Evolutionary conservation across 1,140 invertebrate species (phyloP).

Genomic region (Cataglyphis hispanica): DNA sequence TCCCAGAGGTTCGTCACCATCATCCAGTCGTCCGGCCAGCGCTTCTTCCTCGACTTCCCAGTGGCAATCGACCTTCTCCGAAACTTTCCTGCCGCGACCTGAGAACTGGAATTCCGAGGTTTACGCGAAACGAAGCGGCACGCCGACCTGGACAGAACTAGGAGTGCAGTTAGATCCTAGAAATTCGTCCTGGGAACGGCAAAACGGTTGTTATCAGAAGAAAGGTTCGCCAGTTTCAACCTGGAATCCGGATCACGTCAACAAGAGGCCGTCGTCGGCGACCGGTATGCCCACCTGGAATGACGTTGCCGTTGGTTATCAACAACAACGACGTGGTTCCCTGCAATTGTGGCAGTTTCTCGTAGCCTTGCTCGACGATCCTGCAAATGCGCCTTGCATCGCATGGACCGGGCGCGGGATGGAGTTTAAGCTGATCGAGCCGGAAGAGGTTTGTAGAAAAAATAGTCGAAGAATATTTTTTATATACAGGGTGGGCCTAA

Average conservation of each 20-base stretch:
- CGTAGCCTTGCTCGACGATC: constrained; percentile 95
- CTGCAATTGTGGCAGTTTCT: constrained; percentile 98
- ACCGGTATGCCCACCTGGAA: constrained; percentile 77
- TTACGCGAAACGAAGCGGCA: constrained; percentile 76
- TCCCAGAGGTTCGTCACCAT: constrained; percentile 73
- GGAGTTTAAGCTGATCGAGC: constrained; percentile 98
- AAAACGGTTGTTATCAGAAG: constrained; percentile 78
- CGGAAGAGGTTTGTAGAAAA: constrained; percentile 92
- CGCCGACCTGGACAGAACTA: constrained; percentile 82
- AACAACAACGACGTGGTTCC: constrained; percentile 90
- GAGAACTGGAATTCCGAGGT: constrained; percentile 75
- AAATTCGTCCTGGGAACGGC: constrained; percentile 80
- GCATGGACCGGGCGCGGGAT: constrained; percentile 98
- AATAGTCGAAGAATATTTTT: not conserved
- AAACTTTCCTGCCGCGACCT: constrained; percentile 73
- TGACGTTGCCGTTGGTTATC: constrained; percentile 79
- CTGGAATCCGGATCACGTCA: constrained; percentile 80
- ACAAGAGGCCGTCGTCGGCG: constrained; percentile 75
- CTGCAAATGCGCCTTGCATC: constrained; percentile 94
- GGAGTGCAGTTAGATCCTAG: constrained; percentile 79
- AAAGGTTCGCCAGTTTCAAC: constrained; percentile 76
- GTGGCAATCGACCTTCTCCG: constrained; percentile 76
- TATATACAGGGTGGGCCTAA: too few relatives aligned
- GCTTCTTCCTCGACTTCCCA: constrained; percentile 77
- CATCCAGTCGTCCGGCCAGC: constrained; percentile 77